A percentile compares a stretch with the other conserved stretches of the same genome.
These are phyloP conservation scores for Drosophila kanapiae DNA, from an alignment of 1,140 invertebrate species.

Conservation along the genomic window DNA sequence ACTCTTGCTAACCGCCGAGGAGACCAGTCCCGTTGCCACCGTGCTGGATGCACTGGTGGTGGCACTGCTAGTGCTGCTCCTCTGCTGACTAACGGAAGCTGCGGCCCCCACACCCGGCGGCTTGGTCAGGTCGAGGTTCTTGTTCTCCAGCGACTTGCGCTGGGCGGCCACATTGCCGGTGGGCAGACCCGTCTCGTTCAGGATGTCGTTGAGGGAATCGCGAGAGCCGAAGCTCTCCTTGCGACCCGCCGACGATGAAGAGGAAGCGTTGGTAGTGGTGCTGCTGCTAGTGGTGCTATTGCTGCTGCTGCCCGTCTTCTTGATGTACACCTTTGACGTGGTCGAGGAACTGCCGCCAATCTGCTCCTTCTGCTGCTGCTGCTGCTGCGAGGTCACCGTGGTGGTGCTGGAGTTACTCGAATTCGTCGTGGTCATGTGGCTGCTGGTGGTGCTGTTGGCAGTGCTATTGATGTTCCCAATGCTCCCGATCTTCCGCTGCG, in stretches of 20 bases:
- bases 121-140: constrained; percentile 81
- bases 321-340: constrained; percentile 80
- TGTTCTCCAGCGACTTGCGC: constrained; percentile 86
- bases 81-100: constrained; percentile 35
- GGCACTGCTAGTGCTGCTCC: constrained; percentile 38
- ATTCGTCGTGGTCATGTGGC: constrained; percentile 61
- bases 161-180: constrained; percentile 85
- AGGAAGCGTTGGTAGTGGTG: constrained; percentile 48
- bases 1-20: constrained; percentile 76
- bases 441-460: constrained; percentile 49
- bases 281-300: constrained; percentile 38
- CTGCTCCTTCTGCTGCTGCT: constrained; percentile 48
- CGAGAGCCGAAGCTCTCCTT: constrained; percentile 84
- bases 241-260: constrained; percentile 64
- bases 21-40: constrained; percentile 1
- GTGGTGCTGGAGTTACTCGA: constrained; percentile 53
- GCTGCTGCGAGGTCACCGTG: constrained; percentile 54
- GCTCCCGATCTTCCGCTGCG: constrained; percentile 60
- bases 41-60: constrained; percentile 29
- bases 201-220: constrained; percentile 84
- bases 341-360: constrained; percentile 44
- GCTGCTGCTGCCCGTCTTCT: constrained; percentile 74
- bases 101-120: constrained; percentile 45
- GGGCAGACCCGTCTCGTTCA: constrained; percentile 77
- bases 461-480: constrained; percentile 54